Percentiles rank a stretch among this genome's conserved stretches.
Evolutionary conservation across 2,113 vertebrate species (phyloP).

Genomic region (Dasyurus viverrinus): DNA sequence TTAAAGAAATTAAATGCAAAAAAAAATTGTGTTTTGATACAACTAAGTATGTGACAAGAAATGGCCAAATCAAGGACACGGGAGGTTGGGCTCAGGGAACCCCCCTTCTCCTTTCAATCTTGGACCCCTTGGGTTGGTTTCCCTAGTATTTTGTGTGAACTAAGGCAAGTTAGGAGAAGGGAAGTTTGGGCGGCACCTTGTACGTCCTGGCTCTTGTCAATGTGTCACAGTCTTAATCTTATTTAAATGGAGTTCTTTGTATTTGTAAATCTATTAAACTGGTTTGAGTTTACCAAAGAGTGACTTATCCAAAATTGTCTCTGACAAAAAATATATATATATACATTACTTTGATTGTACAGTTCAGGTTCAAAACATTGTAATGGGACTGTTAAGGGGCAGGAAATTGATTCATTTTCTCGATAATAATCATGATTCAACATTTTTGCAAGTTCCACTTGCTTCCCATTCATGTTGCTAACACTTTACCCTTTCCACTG

Average conservation of each 20-base stretch:
- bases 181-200: constrained; percentile 60
- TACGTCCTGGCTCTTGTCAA: constrained; percentile 80
- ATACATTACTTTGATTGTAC: constrained; percentile 84
- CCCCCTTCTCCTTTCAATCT: constrained; percentile 71
- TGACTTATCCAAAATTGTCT: constrained; percentile 90
- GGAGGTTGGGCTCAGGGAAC: constrained; percentile 76
- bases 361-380: constrained; percentile 84
- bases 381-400: constrained; percentile 81
- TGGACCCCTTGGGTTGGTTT: constrained; percentile 67
- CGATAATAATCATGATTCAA: constrained; percentile 41
- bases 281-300: constrained; percentile 91
- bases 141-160: constrained; percentile 57
- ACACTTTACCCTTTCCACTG: constrained; percentile 76
- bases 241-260: constrained; percentile 79
- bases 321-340: constrained; percentile 79
- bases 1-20: constrained; percentile 78
- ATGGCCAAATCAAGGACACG: constrained; percentile 74
- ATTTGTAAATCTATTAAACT: constrained; percentile 80
- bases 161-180: constrained; percentile 68
- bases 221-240: constrained; percentile 79
- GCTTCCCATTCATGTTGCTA: constrained; percentile 66
- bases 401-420: constrained; percentile 72
- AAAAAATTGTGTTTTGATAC: constrained; percentile 73
- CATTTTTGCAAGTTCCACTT: constrained; percentile 61
- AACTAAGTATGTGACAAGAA: constrained; percentile 79